A percentile compares a stretch with the other conserved stretches of the same genome.
Conservation (phyloP, 2,113 vertebrate species). For the Platysteira castanea region DNA sequence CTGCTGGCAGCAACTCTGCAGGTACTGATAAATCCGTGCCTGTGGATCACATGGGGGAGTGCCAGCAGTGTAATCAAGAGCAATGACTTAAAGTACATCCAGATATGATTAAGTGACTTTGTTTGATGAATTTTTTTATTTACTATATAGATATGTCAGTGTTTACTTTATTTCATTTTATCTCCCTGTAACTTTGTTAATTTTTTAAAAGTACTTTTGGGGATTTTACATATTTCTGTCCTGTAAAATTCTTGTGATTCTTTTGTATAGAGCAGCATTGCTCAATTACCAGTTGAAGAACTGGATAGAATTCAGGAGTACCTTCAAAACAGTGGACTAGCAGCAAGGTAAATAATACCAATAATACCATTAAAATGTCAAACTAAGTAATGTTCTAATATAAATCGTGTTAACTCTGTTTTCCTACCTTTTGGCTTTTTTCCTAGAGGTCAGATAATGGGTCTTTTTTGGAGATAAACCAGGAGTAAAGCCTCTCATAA, state of each 20-base stretch:
- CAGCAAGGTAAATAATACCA: slow-evolving; percentile 81
- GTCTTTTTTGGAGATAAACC: neutral
- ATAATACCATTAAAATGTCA: neutral
- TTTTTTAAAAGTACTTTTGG: neutral
- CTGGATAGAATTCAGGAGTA: slow-evolving; percentile 91
- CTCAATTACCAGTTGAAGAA: slow-evolving; percentile 91
- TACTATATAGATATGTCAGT: accelerated
- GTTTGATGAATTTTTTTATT: accelerated
- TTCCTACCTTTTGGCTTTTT: neutral
- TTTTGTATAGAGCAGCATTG: slow-evolving; percentile 83
- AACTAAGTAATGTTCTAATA: neutral
- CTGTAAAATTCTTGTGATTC: neutral
- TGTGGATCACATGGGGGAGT: neutral
- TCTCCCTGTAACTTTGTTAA: neutral
- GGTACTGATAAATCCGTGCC: slow-evolving; percentile 58
- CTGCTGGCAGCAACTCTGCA: slow-evolving; percentile 91
- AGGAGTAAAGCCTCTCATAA: neutral
- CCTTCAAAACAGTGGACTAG: slow-evolving; percentile 88
- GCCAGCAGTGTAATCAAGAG: neutral
- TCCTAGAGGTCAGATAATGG: neutral
- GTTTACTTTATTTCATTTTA: neutral
- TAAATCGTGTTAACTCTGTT: neutral
- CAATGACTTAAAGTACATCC: neutral
- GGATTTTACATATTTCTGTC: neutral
- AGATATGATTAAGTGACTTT: neutral